Evolutionary conservation across 92 coral and sea anemone genomes (phyloP).

Genomic region (Porites evermanni): DNA sequence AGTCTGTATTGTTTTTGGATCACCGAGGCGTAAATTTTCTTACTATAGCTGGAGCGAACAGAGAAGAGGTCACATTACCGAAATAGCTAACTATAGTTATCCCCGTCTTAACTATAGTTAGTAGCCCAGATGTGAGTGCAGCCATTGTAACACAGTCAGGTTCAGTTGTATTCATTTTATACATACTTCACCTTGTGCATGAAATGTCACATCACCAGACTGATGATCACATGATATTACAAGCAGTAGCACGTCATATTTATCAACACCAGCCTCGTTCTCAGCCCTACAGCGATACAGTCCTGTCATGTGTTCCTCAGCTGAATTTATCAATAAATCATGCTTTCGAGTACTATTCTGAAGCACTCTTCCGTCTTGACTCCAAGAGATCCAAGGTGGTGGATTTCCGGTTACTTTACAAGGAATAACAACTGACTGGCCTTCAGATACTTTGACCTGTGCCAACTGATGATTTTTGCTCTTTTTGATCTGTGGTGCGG

Average conservation of each 20-base stretch:
- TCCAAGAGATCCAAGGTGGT: conserved; percentile 34
- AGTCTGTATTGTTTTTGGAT: no score
- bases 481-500: conserved; percentile 34
- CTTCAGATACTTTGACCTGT: conserved; percentile 30
- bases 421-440: conserved; percentile 15
- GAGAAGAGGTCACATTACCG: no score
- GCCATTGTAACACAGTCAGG: no score
- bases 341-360: conserved; percentile 35
- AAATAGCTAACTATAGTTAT: no score
- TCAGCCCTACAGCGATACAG: conserved; percentile 65
- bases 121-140: no score
- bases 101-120: no score
- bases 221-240: conserved; percentile 63
- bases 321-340: conserved; percentile 10
- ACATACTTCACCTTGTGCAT: not conserved
- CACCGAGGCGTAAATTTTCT: no score
- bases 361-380: conserved; percentile 33
- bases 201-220: not conserved
- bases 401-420: conserved; percentile 56
- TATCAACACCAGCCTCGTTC: conserved; percentile 63
- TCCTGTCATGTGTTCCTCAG: conserved; percentile 51
- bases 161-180: not conserved
- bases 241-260: conserved; percentile 52
- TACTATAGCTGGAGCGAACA: no score
- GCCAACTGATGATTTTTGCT: not conserved